phyloP scores from a whole-genome alignment of 2,797 vertebrate species.

The Salmo trutta region DNA sequence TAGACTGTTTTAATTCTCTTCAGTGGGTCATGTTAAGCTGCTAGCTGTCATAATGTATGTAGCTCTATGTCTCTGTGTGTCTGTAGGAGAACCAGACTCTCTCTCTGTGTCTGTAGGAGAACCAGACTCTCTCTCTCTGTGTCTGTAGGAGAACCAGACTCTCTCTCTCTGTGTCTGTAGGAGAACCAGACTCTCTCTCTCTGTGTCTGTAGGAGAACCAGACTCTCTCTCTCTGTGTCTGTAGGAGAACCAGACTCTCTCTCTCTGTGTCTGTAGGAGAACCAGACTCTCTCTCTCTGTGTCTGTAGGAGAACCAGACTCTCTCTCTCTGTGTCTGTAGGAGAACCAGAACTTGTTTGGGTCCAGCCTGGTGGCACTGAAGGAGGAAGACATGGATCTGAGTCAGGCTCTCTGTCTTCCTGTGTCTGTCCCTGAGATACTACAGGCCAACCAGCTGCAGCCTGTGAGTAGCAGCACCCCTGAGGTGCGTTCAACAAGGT shows the following conservation, averaged over 20 bases:
- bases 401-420: conserved; percentile 96
- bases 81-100: too few relatives aligned
- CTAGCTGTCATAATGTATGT: too few relatives aligned
- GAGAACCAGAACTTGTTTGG: conserved; percentile 97
- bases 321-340: conserved; percentile 62
- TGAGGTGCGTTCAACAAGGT: too few relatives aligned
- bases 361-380: conserved; percentile 92
- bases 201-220: too few relatives aligned
- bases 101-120: too few relatives aligned
- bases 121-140: not conserved
- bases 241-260: conserved; percentile 86
- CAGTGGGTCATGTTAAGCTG: too few relatives aligned
- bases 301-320: not conserved
- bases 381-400: conserved; percentile 94
- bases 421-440: conserved; percentile 94
- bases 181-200: too few relatives aligned
- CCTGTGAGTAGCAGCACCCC: conserved; percentile 73
- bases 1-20: too few relatives aligned
- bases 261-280: too few relatives aligned
- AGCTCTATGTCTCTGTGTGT: too few relatives aligned
- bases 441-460: conserved; percentile 96
- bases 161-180: too few relatives aligned
- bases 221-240: not conserved
- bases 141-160: conserved; percentile 90
- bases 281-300: too few relatives aligned